phyloP scores from a whole-genome alignment of 2,888 invertebrate species.

The Nomada ruficornis region DNA sequence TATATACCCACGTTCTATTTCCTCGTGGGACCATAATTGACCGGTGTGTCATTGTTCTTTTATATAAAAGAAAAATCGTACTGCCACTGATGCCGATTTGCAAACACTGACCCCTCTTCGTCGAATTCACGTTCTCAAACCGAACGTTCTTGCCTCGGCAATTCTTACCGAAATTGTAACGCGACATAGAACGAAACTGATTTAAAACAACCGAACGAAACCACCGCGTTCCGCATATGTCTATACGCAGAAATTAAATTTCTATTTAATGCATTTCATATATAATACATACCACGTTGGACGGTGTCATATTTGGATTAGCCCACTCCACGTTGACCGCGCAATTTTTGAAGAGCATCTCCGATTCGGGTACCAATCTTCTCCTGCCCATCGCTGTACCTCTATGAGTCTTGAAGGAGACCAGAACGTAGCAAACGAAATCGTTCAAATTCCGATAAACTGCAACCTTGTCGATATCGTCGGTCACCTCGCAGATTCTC shows the following conservation, averaged over 20 bases:
- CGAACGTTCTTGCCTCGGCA: neutral
- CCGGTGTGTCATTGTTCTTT: conserved; percentile 77
- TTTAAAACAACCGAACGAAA: no score
- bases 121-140: neutral
- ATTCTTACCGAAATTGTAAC: neutral
- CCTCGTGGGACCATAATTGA: conserved; percentile 74
- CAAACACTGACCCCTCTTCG: conserved; percentile 50
- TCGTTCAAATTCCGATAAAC: conserved; percentile 73
- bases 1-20: conserved; percentile 82
- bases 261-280: neutral
- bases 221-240: no score
- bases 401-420: conserved; percentile 90
- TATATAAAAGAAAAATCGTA: conserved; percentile 50
- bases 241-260: neutral
- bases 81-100: conserved; percentile 17
- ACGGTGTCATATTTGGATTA: conserved; percentile 72
- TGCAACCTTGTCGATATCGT: conserved; percentile 75
- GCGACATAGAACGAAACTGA: no score
- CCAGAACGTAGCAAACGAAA: conserved; percentile 87
- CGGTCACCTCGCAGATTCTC: conserved; percentile 76
- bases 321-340: conserved; percentile 81
- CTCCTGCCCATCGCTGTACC: conserved; percentile 87
- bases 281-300: conserved; percentile 76
- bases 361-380: conserved; percentile 85
- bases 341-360: conserved; percentile 71